Conservation (phyloP, 2,797 vertebrate genomes). For the Todus mexicanus region DNA sequence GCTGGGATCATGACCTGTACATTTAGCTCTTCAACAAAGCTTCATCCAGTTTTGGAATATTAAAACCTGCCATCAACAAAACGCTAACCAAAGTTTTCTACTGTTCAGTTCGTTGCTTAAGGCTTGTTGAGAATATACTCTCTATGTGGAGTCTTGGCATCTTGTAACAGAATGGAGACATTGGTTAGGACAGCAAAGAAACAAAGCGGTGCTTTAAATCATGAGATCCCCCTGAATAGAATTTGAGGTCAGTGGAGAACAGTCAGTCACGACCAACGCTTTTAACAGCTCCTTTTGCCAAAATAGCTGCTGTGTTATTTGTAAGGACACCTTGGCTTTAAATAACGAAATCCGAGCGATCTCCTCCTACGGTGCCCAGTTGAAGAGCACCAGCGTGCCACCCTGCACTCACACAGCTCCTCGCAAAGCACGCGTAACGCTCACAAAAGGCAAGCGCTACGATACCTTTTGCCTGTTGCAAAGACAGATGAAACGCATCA, state of each 20-base stretch:
- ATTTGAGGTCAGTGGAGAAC: constrained; percentile 53
- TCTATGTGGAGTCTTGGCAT: constrained; percentile 28
- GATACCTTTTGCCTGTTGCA: not conserved
- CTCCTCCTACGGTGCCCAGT: not conserved
- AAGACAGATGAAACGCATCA: not conserved
- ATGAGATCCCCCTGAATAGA: constrained; percentile 27
- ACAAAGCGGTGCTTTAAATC: not conserved
- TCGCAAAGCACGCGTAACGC: not conserved
- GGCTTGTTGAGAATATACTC: constrained; percentile 41
- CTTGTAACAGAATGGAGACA: constrained; percentile 1
- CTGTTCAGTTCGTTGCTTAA: constrained; percentile 7
- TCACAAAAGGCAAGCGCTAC: not conserved
- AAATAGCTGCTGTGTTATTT: not conserved
- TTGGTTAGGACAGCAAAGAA: constrained; percentile 11
- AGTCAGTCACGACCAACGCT: not conserved
- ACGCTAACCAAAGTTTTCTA: not conserved
- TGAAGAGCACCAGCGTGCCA: not conserved
- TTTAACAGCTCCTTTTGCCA: not conserved
- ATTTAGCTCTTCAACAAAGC: constrained; percentile 37
- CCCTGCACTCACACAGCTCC: not conserved
- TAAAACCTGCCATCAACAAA: constrained; percentile 1
- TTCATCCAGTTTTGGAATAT: constrained; percentile 7
- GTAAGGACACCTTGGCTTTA: constrained; percentile 50
- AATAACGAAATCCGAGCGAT: not conserved
- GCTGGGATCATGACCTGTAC: not conserved